Evolutionary conservation across 1,140 invertebrate species (phyloP).

Genomic region (Drosophila virilis): DNA sequence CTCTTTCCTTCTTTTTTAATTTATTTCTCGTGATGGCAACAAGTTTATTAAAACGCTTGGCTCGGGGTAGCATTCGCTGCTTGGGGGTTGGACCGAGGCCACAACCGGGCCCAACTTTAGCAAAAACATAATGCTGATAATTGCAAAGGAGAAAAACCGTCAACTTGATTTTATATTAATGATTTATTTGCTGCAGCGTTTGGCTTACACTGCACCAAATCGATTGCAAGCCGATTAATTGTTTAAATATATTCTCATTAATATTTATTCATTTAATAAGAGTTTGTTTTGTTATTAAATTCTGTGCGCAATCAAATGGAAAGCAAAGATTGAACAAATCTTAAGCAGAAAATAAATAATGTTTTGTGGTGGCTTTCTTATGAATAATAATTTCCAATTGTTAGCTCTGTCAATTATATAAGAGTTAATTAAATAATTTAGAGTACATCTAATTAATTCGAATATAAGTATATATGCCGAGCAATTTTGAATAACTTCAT

Average conservation of each 20-base stretch:
- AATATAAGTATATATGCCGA: too few relatives aligned
- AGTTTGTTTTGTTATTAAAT: background rate
- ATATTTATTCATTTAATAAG: background rate
- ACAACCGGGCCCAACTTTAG: slow-evolving; percentile 60
- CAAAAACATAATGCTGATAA: slow-evolving; percentile 82
- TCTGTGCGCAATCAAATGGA: too few relatives aligned
- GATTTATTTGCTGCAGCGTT: slow-evolving; percentile 53
- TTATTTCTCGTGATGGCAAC: slow-evolving; percentile 53
- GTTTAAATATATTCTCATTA: too few relatives aligned
- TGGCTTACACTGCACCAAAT: slow-evolving; percentile 29
- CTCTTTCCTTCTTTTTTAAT: background rate
- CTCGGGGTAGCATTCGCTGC: background rate
- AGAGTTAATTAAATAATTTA: too few relatives aligned
- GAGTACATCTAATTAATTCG: too few relatives aligned
- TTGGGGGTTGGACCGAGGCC: slow-evolving; percentile 8
- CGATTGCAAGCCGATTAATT: background rate
- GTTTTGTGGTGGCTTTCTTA: too few relatives aligned
- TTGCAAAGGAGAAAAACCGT: slow-evolving; percentile 74
- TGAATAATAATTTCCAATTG: too few relatives aligned
- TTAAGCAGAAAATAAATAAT: too few relatives aligned
- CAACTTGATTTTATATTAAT: slow-evolving; percentile 75
- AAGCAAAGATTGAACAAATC: too few relatives aligned
- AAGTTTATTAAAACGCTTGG: slow-evolving; percentile 77
- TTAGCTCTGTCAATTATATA: too few relatives aligned
- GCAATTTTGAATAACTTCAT: too few relatives aligned